phyloP scores from a whole-genome alignment of 2,797 vertebrate genomes.

The Rhinoraja longicauda region DNA sequence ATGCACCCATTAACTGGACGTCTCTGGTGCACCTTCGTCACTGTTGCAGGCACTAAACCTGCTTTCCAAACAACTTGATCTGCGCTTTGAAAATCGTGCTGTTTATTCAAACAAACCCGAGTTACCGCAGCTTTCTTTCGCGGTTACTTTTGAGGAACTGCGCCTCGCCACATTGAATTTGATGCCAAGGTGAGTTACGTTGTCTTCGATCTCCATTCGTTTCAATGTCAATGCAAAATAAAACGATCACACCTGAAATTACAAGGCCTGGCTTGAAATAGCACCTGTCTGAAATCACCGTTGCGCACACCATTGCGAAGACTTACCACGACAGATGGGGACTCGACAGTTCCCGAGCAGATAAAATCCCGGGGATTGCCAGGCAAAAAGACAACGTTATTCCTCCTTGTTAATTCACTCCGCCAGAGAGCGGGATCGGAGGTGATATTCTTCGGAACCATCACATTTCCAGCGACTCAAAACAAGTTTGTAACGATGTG shows the following conservation, averaged over 20 bases:
- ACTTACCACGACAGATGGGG: conserved; percentile 30
- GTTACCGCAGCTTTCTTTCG: not conserved
- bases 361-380: conserved; percentile 10
- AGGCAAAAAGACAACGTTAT: not conserved
- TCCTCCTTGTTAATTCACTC: conserved; percentile 6
- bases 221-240: not conserved
- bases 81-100: conserved; percentile 3
- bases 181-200: not conserved
- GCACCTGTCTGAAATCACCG: not conserved
- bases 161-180: not conserved
- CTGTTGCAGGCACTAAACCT: not conserved
- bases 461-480: conserved; percentile 18
- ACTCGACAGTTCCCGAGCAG: conserved; percentile 6
- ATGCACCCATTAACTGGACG: not conserved
- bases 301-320: not conserved
- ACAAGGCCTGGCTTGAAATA: not conserved
- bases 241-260: not conserved
- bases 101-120: conserved; percentile 15
- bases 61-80: not conserved
- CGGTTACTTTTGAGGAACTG: not conserved
- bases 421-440: not conserved
- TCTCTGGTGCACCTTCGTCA: not conserved
- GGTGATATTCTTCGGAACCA: not conserved
- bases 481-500: conserved; percentile 13
- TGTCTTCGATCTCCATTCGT: not conserved